Base-by-base conservation (phyloP, 2,113 vertebrate species). In the Hyla sarda region DNA sequence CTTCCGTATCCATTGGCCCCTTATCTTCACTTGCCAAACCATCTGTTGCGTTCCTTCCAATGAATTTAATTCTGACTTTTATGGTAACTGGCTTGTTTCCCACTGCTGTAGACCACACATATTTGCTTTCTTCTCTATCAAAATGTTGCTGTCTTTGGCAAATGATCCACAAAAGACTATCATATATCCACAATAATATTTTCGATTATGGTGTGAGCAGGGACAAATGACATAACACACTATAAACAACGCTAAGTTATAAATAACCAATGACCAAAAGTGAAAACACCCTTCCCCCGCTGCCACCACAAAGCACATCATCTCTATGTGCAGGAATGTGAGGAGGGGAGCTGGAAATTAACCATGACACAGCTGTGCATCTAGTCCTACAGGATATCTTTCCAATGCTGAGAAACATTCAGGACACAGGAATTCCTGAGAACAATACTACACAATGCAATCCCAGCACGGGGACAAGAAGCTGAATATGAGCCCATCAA, bases 351-450 rank as follows among this genome's bases (percentile, higher is more conserved):
- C 47, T 21, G 82, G 23, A 62, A 60, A 56, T 74, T 60, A 74
- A 56, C 71, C 52, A 30, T 84, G 71, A 84, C 82, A 84, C 71
- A 84, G 50, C 82, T 84, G 82, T 76, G n/a, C n/a, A 41, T 58
- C 28, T 21, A 34, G 81, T 74, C 69, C 52, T 54, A 65, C 73
- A 72, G 48, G 52, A 41, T 23, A 85, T 73, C 83, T 67, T 65
- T n/a, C 75, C 56, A 73, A 28, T 65, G 25, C 56, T 34, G 73
- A 84, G 72, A 84, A 45, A 25, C 41, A 76, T 54, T 37, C n/a
- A 58, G 32, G 37, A 72, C 50, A n/a, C 30, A 41, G 82, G 47
- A 67, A 41, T 73, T 73, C 82, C 65, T 52, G 54, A 73, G 48
- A 58, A 83, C 83, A 84, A 74, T 84, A 65, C n/a, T 16, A 21